These are phyloP conservation scores for Apotomis capreana DNA, from an alignment of 2,888 invertebrate genomes.

Conservation along the genomic window DNA sequence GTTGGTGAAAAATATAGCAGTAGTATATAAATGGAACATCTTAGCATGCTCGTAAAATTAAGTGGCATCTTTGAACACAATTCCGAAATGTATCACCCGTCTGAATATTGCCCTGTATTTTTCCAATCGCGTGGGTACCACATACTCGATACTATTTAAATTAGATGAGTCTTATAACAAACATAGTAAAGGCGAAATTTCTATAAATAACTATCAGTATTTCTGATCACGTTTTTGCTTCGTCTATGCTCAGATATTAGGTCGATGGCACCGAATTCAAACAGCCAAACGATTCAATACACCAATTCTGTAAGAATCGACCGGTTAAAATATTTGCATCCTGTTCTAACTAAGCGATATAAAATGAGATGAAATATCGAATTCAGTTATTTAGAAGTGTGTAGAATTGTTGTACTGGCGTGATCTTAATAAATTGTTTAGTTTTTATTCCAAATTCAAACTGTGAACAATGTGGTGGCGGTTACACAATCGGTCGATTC, in stretches of 20 bases:
- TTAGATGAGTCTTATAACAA: constrained; percentile 1
- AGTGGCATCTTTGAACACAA: not conserved
- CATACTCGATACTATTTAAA: constrained; percentile 11
- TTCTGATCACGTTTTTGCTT: constrained; percentile 42
- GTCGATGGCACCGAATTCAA: constrained; percentile 40
- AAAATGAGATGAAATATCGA: constrained; percentile 8
- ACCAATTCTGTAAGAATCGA: constrained; percentile 6
- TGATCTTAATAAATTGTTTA: constrained; percentile 47
- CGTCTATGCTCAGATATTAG: constrained; percentile 40
- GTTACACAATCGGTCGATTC: constrained; percentile 40
- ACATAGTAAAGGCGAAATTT: constrained; percentile 12
- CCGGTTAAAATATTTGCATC: constrained; percentile 15
- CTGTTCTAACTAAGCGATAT: constrained; percentile 5
- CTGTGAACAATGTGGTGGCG: constrained; percentile 42
- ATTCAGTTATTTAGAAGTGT: constrained; percentile 5
- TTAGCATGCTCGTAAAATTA: too few species aligned
- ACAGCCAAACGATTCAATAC: constrained; percentile 30
- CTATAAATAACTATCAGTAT: constrained; percentile 25
- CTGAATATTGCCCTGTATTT: constrained; percentile 7
- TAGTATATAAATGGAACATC: too few species aligned
- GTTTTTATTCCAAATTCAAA: constrained; percentile 46
- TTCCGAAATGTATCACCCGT: not conserved
- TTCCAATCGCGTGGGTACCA: constrained; percentile 11
- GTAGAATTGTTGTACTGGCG: constrained; percentile 39
- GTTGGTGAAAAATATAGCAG: too few species aligned